Conservation (phyloP, 2,113 vertebrate species). For the Nicator chloris region DNA sequence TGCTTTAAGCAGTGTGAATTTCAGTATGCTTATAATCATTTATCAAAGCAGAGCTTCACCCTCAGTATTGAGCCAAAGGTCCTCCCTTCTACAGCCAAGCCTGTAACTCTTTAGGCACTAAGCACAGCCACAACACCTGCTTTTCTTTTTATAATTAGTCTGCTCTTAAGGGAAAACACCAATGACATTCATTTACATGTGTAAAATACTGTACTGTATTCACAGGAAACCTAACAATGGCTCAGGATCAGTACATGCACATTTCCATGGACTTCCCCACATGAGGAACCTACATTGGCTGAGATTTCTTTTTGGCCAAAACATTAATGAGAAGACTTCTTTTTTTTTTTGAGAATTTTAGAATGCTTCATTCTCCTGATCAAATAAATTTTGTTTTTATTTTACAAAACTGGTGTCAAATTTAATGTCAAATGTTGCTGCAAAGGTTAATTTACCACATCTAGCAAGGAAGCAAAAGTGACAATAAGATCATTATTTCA, state of each 20-base stretch:
- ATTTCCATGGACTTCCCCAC: not conserved
- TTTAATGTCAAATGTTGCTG: not conserved
- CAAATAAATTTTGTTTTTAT: not conserved
- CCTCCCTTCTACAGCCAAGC: not conserved
- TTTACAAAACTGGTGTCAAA: not conserved
- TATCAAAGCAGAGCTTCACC: slow-evolving; percentile 42
- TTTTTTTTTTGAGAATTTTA: not conserved
- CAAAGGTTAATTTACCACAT: not conserved
- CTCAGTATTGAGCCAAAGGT: not conserved
- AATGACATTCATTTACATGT: not conserved
- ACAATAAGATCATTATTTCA: not conserved
- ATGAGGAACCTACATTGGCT: not conserved
- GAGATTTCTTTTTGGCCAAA: not conserved
- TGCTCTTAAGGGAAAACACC: not conserved
- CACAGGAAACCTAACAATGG: not conserved
- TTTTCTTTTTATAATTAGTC: slow-evolving; percentile 18
- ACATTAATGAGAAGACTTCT: not conserved
- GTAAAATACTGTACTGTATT: not conserved
- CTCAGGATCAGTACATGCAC: not conserved
- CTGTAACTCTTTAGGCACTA: not conserved
- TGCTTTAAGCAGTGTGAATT: slow-evolving; percentile 10
- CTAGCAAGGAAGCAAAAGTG: not conserved
- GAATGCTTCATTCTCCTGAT: not conserved
- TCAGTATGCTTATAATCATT: slow-evolving; percentile 25
- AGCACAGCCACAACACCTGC: slow-evolving; percentile 24